Base-by-base conservation (phyloP, 2,113 vertebrate genomes). In the Tautogolabrus adspersus region DNA sequence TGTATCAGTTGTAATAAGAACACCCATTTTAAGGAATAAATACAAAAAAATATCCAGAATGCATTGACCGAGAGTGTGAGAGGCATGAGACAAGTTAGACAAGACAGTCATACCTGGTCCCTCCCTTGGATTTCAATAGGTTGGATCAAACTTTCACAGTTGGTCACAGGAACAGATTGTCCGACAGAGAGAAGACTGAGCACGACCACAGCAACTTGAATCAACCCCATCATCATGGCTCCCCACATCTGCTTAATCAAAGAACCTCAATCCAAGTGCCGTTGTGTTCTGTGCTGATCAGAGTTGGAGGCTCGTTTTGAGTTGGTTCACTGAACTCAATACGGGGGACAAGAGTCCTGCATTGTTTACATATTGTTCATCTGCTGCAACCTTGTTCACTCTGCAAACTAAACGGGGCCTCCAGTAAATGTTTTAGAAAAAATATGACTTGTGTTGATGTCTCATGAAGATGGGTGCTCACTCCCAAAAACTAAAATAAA, bases 121-220 rank as follows among this genome's bases (percentile, higher is more conserved):
- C n/a, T 76, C 52, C 22, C 9, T n/a, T 21, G 2, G 60, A 87
- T 73, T 19, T 68, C 38, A 26, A 72, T 0, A 22, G 6, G 57
- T 46, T 55, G 26, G 23, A 15, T 63, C 1, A 91, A 63, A 73
- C 10, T 72, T 15, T 83, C 77, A 26, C 91, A 92, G 83, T 1
- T 42, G 22, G 49, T 67, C 57, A 80, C 55, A 47, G 85, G 88
- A 76, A 81, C 85, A 1, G 91, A 71, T 5, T 22, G 51, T 58
- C 79, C 88, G 0, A 51, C n/a, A 12, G 77, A 62, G 59, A 88
- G 63, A 16, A 89, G 74, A 19, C 80, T 16, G 49, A 91, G 58
- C 21, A 79, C 47, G 37, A 68, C 52, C 15, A 81, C 62, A 22
- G 66, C 57, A 6, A 86, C 60, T 10, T 58, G 21, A 54, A 77